Percentiles rank a stretch among this genome's conserved stretches.
Evolutionary conservation across 2,113 vertebrate genomes (phyloP).

Genomic region (Amazona vittata): DNA sequence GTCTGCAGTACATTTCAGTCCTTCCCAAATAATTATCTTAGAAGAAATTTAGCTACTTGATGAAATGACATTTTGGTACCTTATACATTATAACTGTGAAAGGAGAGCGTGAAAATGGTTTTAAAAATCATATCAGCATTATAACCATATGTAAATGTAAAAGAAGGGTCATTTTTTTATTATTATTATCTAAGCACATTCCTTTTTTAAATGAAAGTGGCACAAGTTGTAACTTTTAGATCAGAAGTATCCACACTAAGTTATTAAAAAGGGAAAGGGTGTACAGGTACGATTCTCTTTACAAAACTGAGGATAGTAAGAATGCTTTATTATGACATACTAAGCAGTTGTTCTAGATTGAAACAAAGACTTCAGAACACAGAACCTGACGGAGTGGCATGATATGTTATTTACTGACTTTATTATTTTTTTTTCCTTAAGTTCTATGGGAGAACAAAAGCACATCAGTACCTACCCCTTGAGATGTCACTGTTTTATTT

Average conservation of each 20-base stretch:
- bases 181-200: background rate
- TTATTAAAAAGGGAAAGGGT: background rate
- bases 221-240: background rate
- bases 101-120: background rate
- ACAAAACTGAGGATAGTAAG: background rate
- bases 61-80: background rate
- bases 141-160: background rate
- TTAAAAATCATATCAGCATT: background rate
- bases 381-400: background rate
- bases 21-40: background rate
- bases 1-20: background rate
- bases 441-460: no score
- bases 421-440: no score
- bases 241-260: background rate
- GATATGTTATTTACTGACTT: background rate
- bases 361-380: background rate
- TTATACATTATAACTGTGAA: background rate
- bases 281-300: background rate
- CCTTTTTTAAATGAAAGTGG: background rate
- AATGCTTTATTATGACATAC: background rate
- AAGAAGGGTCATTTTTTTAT: background rate
- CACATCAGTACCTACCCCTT: background rate
- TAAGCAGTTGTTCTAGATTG: background rate
- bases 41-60: background rate
- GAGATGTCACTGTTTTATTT: background rate